Conservation (phyloP, 2,888 invertebrate species). For the Hydropsyche betteni region DNA sequence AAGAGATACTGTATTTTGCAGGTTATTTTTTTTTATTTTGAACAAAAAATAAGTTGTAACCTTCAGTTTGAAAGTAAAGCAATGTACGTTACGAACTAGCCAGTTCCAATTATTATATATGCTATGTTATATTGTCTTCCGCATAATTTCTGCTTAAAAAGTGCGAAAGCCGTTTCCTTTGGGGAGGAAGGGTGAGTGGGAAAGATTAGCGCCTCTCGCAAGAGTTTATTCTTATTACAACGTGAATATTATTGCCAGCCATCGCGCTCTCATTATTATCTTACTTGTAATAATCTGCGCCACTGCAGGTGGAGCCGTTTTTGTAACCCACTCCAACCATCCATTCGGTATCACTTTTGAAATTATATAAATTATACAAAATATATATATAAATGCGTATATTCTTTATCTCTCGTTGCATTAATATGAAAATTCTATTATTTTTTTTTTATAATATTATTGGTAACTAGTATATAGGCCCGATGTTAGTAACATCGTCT, state of each 20-base stretch:
- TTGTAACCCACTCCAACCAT: neutral
- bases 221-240: slow-evolving; percentile 47
- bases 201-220: slow-evolving; percentile 38
- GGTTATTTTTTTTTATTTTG: slow-evolving; percentile 64
- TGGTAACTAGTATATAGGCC: too few species aligned
- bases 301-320: slow-evolving; percentile 40
- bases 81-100: neutral
- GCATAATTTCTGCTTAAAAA: slow-evolving; percentile 31
- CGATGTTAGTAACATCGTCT: too few species aligned
- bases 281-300: slow-evolving; percentile 39
- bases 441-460: too few species aligned
- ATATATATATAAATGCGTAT: too few species aligned
- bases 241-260: slow-evolving; percentile 45
- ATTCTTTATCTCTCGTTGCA: too few species aligned
- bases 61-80: too few species aligned
- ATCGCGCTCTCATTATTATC: slow-evolving; percentile 43
- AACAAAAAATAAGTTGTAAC: too few species aligned
- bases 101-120: neutral
- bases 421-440: too few species aligned
- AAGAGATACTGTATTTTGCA: slow-evolving; percentile 74
- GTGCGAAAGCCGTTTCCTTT: slow-evolving; percentile 15
- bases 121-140: neutral
- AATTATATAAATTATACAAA: too few species aligned
- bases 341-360: too few species aligned
- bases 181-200: slow-evolving; percentile 8